Base-by-base conservation (phyloP, 2,888 invertebrate genomes). In the Protula sp. region DNA sequence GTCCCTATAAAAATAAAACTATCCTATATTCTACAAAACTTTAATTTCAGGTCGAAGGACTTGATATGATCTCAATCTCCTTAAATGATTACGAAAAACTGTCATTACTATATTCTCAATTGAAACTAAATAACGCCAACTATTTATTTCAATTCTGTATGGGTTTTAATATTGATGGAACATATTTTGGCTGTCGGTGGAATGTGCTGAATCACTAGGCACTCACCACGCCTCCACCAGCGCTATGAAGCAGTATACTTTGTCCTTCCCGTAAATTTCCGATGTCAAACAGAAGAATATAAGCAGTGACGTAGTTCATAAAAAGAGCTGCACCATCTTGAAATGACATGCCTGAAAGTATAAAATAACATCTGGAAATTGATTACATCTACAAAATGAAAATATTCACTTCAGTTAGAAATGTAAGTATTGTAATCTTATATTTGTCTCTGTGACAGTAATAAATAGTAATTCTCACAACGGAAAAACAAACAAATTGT, bases 141-240 rank as follows among this genome's bases (percentile, higher is more conserved):
- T n/a, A n/a, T n/a, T n/a, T n/a, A n/a, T n/a, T n/a, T n/a, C n/a
- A n/a, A n/a, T n/a, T n/a, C n/a, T n/a, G n/a, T n/a, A n/a, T n/a
- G n/a, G n/a, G n/a, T n/a, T n/a, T n/a, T n/a, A n/a, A n/a, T n/a
- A n/a, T n/a, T n/a, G n/a, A n/a, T n/a, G n/a, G n/a, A n/a, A n/a
- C n/a, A n/a, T n/a, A n/a, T n/a, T n/a, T n/a, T n/a, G n/a, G n/a
- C n/a, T n/a, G n/a, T n/a, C n/a, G n/a, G n/a, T n/a, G n/a, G n/a
- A n/a, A n/a, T n/a, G n/a, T n/a, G n/a, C n/a, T n/a, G n/a, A n/a
- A n/a, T n/a, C n/a, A n/a, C n/a, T n/a, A n/a, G n/a, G n/a, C n/a
- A n/a, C n/a, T n/a, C 64, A 82, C 92, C 85, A 92, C 90, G 63
- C 91, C 91, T 62, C 92, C 92, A 31, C 91, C 92, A 71, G 90